Conservation (phyloP, 1,140 invertebrate species). For the Drosophila pachea region DNA sequence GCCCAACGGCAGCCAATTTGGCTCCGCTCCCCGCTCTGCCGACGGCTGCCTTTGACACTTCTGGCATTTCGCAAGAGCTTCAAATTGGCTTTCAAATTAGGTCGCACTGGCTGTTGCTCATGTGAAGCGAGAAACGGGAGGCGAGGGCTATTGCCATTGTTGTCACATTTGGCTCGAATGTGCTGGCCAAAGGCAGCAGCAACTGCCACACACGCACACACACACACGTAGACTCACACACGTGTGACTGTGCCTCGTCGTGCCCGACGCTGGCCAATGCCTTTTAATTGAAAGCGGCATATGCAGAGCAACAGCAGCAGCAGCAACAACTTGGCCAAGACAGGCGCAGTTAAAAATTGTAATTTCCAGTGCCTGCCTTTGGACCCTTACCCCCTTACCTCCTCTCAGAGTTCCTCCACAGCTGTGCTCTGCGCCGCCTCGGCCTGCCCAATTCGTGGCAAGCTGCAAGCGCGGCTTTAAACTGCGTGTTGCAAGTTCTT, state of each 20-base stretch:
- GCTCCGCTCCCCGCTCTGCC: neutral
- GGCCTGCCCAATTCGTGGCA: constrained; percentile 18
- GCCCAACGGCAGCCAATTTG: constrained; percentile 8
- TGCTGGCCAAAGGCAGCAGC: constrained; percentile 44
- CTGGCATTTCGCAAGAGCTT: constrained; percentile 29
- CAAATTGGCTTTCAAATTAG: constrained; percentile 65
- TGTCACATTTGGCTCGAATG: constrained; percentile 68
- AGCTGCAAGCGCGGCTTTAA: constrained; percentile 57
- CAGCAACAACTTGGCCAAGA: constrained; percentile 33
- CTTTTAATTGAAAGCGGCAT: constrained; percentile 76
- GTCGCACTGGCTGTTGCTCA: constrained; percentile 40
- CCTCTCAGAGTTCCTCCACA: no score
- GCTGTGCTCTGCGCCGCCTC: constrained; percentile 1
- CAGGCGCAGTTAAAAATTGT: constrained; percentile 71
- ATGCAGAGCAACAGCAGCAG: constrained; percentile 53
- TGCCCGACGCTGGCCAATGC: constrained; percentile 53
- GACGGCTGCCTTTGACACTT: constrained; percentile 16
- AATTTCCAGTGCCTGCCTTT: constrained; percentile 58
- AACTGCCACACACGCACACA: constrained; percentile 9
- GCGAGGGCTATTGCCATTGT: constrained; percentile 47
- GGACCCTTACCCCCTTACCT: constrained; percentile 7
- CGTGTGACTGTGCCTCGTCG: constrained; percentile 21
- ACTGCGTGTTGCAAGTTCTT: constrained; percentile 59
- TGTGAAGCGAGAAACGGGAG: constrained; percentile 18
- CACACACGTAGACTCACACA: constrained; percentile 21